Percentiles rank a stretch among this genome's conserved stretches.
phyloP scores from a whole-genome alignment of 92 coral and sea anemone genomes.

The Nematostella vectensis region DNA sequence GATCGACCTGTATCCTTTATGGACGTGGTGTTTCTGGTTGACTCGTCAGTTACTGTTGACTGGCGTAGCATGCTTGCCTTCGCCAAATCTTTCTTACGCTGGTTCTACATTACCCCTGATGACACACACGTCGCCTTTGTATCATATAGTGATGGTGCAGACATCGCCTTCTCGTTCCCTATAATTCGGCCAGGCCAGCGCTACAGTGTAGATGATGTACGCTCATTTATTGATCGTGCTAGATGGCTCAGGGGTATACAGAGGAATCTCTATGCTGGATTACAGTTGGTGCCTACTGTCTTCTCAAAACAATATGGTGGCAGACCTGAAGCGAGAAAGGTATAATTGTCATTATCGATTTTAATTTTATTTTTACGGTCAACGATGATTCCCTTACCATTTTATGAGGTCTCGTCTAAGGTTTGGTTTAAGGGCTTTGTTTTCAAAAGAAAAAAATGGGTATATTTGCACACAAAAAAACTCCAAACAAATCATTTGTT shows the following conservation, averaged over 20 bases:
- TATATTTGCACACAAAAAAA: too few relatives aligned
- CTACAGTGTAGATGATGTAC: slow-evolving; percentile 8
- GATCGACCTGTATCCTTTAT: neutral
- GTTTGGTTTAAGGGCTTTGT: too few relatives aligned
- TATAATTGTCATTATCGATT: too few relatives aligned
- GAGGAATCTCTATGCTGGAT: slow-evolving; percentile 11
- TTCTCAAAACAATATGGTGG: slow-evolving; percentile 11
- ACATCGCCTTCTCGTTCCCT: slow-evolving; percentile 13
- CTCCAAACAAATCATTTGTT: too few relatives aligned
- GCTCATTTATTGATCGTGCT: slow-evolving; percentile 8
- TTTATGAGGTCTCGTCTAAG: too few relatives aligned
- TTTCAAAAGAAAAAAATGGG: too few relatives aligned
- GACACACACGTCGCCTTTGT: slow-evolving; percentile 21
- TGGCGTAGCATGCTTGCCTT: neutral
- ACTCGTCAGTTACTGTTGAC: neutral
- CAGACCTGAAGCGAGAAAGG: slow-evolving; percentile 6
- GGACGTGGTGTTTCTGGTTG: slow-evolving; percentile 5
- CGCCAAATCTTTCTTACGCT: neutral
- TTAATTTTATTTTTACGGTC: too few relatives aligned
- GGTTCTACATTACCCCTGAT: slow-evolving; percentile 16
- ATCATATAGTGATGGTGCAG: slow-evolving; percentile 12
- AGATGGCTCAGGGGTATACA: slow-evolving; percentile 11
- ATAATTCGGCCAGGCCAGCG: slow-evolving; percentile 3
- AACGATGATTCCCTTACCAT: too few relatives aligned
- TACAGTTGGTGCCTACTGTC: slow-evolving; percentile 2